Evolutionary conservation across 2,888 invertebrate genomes (phyloP).

Genomic region (Lumbricus terrestris): DNA sequence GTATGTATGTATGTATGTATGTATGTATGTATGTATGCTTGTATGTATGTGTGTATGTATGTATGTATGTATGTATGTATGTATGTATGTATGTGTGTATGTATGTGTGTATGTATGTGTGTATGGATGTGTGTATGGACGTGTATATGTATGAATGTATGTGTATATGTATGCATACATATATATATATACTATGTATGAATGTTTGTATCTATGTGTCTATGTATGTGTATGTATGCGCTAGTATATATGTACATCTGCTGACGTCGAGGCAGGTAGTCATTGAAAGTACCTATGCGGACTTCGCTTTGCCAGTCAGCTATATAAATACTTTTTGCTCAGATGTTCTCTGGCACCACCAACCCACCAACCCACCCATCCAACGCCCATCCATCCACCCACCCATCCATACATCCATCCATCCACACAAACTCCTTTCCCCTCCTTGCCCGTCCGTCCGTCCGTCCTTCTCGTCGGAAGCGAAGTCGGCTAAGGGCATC

Average conservation of each 20-base stretch:
- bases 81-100: too few species aligned
- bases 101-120: too few species aligned
- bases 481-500: neutral
- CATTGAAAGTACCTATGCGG: neutral
- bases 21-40: too few species aligned
- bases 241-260: too few species aligned
- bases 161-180: neutral
- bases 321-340: neutral
- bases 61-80: too few species aligned
- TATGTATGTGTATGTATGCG: too few species aligned
- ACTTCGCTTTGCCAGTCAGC: neutral
- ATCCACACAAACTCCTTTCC: neutral
- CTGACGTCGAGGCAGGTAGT: neutral
- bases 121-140: too few species aligned
- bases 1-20: neutral
- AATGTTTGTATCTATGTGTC: too few species aligned
- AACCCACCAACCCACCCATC: too few species aligned
- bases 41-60: too few species aligned
- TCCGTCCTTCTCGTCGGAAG: neutral
- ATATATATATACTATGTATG: too few species aligned
- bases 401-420: neutral
- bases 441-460: neutral
- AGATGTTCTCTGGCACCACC: neutral
- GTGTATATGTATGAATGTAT: neutral
- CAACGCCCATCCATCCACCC: too few species aligned